Base-by-base conservation (phyloP, 2,113 vertebrate genomes). In the Tympanuchus pallidicinctus region DNA sequence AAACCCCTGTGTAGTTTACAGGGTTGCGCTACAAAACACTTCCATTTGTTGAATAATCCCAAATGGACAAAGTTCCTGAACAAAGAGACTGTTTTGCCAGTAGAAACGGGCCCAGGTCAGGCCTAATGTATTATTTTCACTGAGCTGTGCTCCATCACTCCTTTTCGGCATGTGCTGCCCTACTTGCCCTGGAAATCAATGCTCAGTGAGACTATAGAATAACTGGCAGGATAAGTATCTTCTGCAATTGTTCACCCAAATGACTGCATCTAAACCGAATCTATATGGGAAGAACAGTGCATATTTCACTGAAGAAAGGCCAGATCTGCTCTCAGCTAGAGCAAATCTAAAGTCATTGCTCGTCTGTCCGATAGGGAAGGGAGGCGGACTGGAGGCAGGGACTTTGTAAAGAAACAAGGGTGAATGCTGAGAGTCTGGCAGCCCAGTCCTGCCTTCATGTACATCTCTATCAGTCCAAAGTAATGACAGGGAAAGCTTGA, bases 171-270 rank as follows among this genome's bases (percentile, higher is more conserved):
- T 88, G 66, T 77, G 64, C 50, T 85, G 56, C 88, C 77, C 83
- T 82, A 60, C 83, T 84, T 86, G 90, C 86, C 95, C 92, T 79
- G 88, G 86, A 94, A 92, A 94, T 86, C 84, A 92, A 94, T 76
- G 74, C 85, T 89, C 92, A 32, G n/a, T 19, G 88, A 95, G 88
- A 85, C 86, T 95, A 93, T 75, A 93, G 88, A 88, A 63, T 79
- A 92, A 86, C 92, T 30, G 24, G 43, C 8, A 8, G 76, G 79
- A n/a, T 83, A 86, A 81, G 76, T 54, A 3, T 0, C 73, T 77
- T 81, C 13, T 2, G 65, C 70, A 84, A 63, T 56, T n/a, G 72
- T 83, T 93, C 38, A 59, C 54, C 48, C 66, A 59, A 65, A 88
- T 40, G 81, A 59, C 73, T 72, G 52, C 82, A 65, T 63, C 65